phyloP scores from a whole-genome alignment of 2,888 invertebrate genomes.

The Parnassius mnemosyne region DNA sequence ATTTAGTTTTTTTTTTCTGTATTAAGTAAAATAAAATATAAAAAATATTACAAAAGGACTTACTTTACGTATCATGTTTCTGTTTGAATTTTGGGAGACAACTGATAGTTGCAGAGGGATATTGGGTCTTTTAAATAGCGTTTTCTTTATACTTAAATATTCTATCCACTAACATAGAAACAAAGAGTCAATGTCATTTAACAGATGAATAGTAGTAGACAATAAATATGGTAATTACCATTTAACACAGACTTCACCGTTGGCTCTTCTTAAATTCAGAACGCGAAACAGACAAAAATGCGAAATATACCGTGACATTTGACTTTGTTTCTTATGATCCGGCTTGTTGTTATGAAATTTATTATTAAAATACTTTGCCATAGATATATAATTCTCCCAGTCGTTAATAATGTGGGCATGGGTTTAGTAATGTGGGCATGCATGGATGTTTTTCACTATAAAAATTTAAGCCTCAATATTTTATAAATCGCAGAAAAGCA shows the following conservation, averaged over 20 bases:
- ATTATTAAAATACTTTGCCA: neutral
- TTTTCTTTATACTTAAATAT: constrained; percentile 70
- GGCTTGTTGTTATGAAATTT: no score
- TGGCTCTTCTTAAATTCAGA: constrained; percentile 61
- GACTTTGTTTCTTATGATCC: constrained; percentile 47
- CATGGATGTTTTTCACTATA: no score
- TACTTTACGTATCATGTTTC: constrained; percentile 72
- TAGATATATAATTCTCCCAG: neutral
- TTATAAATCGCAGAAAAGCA: no score
- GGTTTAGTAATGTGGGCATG: no score
- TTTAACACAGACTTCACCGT: constrained; percentile 57
- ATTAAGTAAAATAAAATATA: neutral
- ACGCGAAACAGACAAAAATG: constrained; percentile 60
- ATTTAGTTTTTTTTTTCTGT: neutral
- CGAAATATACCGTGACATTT: constrained; percentile 56
- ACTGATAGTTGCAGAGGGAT: constrained; percentile 67
- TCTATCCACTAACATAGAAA: constrained; percentile 73
- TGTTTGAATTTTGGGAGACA: constrained; percentile 62
- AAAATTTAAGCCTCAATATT: no score
- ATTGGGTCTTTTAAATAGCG: constrained; percentile 65
- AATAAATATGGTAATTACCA: constrained; percentile 75
- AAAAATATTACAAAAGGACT: constrained; percentile 39
- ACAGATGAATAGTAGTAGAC: constrained; percentile 66
- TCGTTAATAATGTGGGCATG: no score
- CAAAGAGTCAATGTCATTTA: constrained; percentile 77